Percentiles rank a stretch among this genome's conserved stretches.
These are phyloP conservation scores for Nibea coibor DNA, from an alignment of 2,113 vertebrate species.

Conservation along the genomic window DNA sequence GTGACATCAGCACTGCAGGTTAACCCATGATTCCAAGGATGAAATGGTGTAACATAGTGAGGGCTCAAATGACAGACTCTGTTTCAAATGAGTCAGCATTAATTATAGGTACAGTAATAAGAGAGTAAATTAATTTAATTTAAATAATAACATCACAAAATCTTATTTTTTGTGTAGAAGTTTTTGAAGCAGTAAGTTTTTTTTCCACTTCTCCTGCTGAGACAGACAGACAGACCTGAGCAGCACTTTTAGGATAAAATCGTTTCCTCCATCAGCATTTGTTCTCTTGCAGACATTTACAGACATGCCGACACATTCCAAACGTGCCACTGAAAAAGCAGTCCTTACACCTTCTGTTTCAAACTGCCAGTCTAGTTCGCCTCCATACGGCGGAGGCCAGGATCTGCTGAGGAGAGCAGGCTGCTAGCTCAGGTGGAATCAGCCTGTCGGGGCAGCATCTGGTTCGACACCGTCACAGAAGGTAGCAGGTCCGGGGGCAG, in stretches of 20 bases:
- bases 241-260: background rate
- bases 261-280: background rate
- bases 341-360: background rate
- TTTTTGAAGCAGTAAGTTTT: background rate
- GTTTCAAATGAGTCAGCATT: background rate
- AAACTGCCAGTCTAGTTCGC: background rate
- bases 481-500: conserved; percentile 17
- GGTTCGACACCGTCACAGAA: background rate
- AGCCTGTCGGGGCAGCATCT: conserved; percentile 48
- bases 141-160: background rate
- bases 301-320: background rate
- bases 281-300: background rate
- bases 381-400: background rate
- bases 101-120: background rate
- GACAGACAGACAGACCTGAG: background rate
- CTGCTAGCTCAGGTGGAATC: conserved; percentile 52
- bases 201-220: background rate
- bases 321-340: background rate
- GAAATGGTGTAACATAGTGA: background rate
- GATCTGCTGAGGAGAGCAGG: conserved; percentile 10
- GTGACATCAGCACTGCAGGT: background rate
- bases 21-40: background rate
- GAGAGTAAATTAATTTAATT: background rate
- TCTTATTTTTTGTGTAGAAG: background rate
- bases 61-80: background rate